Evolutionary conservation across 30 jellyfish, hydroid and myxozoan genomes (phyloP).

Genomic region (Catostylus mosaicus): DNA sequence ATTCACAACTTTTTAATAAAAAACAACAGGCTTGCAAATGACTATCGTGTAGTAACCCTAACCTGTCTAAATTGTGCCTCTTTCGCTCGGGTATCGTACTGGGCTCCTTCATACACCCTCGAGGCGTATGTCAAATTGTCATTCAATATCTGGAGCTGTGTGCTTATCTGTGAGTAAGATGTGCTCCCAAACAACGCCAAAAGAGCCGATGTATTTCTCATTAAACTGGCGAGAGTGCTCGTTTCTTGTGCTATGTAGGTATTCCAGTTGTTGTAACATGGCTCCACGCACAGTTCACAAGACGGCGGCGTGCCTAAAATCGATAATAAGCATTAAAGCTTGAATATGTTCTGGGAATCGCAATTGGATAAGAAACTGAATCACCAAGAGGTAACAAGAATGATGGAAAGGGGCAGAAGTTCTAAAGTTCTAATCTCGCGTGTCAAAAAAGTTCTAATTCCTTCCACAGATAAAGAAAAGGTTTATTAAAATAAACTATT

Average conservation of each 20-base stretch:
- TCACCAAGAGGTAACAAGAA: no score
- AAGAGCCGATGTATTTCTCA: constrained; percentile 64
- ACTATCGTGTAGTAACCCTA: no score
- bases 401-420: no score
- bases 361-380: no score
- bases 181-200: constrained; percentile 78
- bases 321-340: no score
- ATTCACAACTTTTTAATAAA: no score
- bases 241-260: constrained; percentile 79
- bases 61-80: constrained; percentile 88
- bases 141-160: constrained; percentile 58
- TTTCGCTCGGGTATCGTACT: constrained; percentile 77
- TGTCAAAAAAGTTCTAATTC: no score
- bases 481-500: no score
- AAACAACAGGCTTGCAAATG: no score
- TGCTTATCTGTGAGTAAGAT: constrained; percentile 58
- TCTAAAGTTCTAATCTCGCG: no score
- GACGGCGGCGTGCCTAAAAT: constrained; percentile 89
- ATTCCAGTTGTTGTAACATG: constrained; percentile 96
- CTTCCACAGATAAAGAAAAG: no score
- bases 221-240: constrained; percentile 53
- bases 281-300: constrained; percentile 89
- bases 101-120: constrained; percentile 86
- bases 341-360: no score
- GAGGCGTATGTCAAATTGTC: constrained; percentile 79